Evolutionary conservation across 1,140 invertebrate species (phyloP).

Genomic region (Bombus pyrosoma): DNA sequence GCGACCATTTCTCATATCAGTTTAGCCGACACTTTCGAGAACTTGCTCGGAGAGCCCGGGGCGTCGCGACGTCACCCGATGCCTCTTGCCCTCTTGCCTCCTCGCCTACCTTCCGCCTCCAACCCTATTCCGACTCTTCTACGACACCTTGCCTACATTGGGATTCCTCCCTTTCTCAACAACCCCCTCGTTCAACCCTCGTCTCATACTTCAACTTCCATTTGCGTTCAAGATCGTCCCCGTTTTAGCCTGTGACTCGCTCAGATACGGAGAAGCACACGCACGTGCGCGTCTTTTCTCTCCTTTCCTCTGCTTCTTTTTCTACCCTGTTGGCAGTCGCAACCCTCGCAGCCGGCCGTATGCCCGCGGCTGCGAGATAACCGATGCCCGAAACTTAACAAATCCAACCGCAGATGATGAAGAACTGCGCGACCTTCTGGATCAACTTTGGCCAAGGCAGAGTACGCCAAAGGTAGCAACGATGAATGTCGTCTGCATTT

Average conservation of each 20-base stretch:
- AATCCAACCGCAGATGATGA: constrained; percentile 72
- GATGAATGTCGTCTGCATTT: neutral
- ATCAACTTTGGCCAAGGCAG: constrained; percentile 44
- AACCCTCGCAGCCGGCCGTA: constrained; percentile 52
- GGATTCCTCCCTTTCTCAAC: constrained; percentile 38
- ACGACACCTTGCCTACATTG: constrained; percentile 55
- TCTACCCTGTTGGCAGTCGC: neutral
- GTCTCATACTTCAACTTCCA: constrained; percentile 34
- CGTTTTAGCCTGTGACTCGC: constrained; percentile 1
- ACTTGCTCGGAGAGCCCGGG: constrained; percentile 75
- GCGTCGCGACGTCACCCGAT: constrained; percentile 77
- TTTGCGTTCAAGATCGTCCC: constrained; percentile 40
- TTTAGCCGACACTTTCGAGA: constrained; percentile 81
- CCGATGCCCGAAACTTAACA: constrained; percentile 77
- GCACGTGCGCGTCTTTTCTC: neutral
- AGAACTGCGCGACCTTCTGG: constrained; percentile 51
- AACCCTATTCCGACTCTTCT: constrained; percentile 47
- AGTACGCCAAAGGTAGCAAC: neutral
- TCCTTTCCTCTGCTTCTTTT: neutral
- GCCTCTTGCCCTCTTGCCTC: constrained; percentile 67
- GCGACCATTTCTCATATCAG: constrained; percentile 82
- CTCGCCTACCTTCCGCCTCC: constrained; percentile 42
- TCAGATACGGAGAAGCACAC: neutral
- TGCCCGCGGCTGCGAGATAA: constrained; percentile 76
- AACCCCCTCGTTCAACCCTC: neutral